Evolutionary conservation across 2,797 vertebrate species (phyloP).

Genomic region (Pangasius djambal): DNA sequence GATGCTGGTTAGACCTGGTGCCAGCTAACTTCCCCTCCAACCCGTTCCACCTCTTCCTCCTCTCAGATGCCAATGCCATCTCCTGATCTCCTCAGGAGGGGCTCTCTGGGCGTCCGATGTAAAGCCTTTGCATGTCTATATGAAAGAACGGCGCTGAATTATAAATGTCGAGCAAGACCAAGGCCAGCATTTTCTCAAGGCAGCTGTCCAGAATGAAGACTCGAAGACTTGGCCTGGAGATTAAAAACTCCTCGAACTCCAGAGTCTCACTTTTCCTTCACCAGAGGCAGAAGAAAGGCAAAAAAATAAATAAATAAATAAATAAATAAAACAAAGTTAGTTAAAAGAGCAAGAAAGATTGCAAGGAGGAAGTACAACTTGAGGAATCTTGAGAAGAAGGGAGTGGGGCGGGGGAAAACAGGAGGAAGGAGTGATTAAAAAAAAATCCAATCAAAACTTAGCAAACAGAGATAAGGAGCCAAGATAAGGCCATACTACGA

Average conservation of each 20-base stretch:
- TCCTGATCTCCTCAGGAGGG: constrained; percentile 41
- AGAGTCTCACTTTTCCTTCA: constrained; percentile 34
- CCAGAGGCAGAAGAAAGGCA: constrained; percentile 37
- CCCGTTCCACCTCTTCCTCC: not conserved
- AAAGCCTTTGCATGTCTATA: constrained; percentile 34
- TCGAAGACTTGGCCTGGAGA: constrained; percentile 52
- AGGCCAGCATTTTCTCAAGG: constrained; percentile 45
- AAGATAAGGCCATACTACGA: constrained; percentile 83
- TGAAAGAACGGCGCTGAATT: constrained; percentile 56
- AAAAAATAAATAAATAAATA: constrained; percentile 29
- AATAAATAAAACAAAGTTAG: constrained; percentile 35
- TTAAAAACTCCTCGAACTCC: constrained; percentile 51
- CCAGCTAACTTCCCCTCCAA: not conserved
- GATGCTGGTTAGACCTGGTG: constrained; percentile 15
- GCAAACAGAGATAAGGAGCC: constrained; percentile 78
- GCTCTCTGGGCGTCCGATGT: constrained; percentile 40
- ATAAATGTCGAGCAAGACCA: constrained; percentile 47
- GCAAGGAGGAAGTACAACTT: constrained; percentile 52
- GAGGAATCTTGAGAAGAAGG: constrained; percentile 66
- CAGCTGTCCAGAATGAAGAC: constrained; percentile 41
- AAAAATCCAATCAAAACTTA: constrained; percentile 78
- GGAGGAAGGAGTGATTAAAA: not conserved
- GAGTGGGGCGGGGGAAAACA: constrained; percentile 28
- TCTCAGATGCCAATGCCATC: constrained; percentile 37
- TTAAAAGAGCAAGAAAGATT: constrained; percentile 57